Percentiles rank a stretch among this genome's conserved stretches.
phyloP scores from a whole-genome alignment of 2,113 vertebrate species.

The Gobiocypris rarus region DNA sequence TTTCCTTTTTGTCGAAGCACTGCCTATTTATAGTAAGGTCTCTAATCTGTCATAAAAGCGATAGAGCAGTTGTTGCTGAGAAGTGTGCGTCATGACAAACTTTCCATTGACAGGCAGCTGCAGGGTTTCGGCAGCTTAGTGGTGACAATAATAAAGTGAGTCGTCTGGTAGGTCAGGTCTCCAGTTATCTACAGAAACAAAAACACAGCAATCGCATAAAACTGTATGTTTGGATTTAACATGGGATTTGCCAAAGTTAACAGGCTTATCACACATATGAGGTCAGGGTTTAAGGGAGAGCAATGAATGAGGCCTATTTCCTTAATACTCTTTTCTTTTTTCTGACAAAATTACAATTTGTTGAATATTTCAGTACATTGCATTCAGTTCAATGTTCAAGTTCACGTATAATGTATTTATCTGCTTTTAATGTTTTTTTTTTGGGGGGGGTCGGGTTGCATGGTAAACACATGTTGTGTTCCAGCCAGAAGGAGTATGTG shows the following conservation, averaged over 20 bases:
- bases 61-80: conserved; percentile 57
- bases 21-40: conserved; percentile 60
- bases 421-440: not conserved
- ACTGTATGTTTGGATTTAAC: conserved; percentile 38
- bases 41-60: conserved; percentile 57
- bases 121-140: conserved; percentile 46
- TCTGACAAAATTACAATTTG: too few relatives aligned
- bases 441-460: too few relatives aligned
- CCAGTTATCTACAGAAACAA: conserved; percentile 47
- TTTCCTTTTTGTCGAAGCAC: conserved; percentile 58
- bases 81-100: conserved; percentile 51
- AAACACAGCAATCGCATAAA: conserved; percentile 37
- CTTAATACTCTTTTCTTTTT: too few relatives aligned
- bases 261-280: conserved; percentile 32
- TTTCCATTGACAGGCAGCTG: conserved; percentile 63
- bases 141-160: conserved; percentile 53
- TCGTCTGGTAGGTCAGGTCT: conserved; percentile 40
- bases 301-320: conserved; percentile 1
- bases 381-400: not conserved
- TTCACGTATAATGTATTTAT: not conserved
- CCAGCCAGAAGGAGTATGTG: not conserved
- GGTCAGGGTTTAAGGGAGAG: conserved; percentile 23
- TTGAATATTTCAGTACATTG: too few relatives aligned
- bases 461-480: not conserved
- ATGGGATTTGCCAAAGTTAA: conserved; percentile 40